Conservation (phyloP, 2,113 vertebrate genomes). For the Phaetusa simplex region DNA sequence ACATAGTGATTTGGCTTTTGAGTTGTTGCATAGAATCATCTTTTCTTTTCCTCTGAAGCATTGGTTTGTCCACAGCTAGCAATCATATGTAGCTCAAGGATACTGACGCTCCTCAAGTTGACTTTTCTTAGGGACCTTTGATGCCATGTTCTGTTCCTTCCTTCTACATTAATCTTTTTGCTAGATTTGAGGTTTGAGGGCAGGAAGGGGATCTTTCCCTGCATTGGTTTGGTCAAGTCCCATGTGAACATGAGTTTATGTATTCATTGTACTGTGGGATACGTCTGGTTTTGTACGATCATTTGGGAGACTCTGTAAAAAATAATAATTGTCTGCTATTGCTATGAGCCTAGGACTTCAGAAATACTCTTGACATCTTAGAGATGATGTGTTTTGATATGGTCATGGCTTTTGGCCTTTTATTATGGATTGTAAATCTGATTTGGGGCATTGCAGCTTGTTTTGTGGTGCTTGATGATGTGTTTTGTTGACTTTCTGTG, state of each 20-base stretch:
- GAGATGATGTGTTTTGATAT: not conserved
- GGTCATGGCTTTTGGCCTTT: not conserved
- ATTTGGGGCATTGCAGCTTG: not conserved
- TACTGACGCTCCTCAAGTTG: not conserved
- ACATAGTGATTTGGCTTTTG: not conserved
- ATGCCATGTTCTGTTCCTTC: not conserved
- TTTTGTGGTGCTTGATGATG: not conserved
- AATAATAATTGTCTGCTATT: not conserved
- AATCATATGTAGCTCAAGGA: not conserved
- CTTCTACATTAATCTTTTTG: not conserved
- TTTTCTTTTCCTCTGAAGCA: not conserved
- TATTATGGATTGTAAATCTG: not conserved
- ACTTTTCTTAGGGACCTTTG: not conserved
- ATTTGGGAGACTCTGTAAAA: not conserved
- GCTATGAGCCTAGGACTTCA: not conserved
- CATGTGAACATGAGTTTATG: not conserved
- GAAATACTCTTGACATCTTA: not conserved
- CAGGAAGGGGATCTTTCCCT: not conserved
- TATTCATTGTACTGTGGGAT: not conserved
- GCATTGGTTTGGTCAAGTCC: not conserved
- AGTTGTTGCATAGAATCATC: not conserved
- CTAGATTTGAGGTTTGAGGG: not conserved
- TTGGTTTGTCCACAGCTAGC: not conserved
- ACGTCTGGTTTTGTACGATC: not conserved
- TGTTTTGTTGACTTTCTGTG: not conserved